These are phyloP conservation scores for Acrocephalus scirpaceus DNA, from an alignment of 2,797 vertebrate species.

Conservation along the genomic window DNA sequence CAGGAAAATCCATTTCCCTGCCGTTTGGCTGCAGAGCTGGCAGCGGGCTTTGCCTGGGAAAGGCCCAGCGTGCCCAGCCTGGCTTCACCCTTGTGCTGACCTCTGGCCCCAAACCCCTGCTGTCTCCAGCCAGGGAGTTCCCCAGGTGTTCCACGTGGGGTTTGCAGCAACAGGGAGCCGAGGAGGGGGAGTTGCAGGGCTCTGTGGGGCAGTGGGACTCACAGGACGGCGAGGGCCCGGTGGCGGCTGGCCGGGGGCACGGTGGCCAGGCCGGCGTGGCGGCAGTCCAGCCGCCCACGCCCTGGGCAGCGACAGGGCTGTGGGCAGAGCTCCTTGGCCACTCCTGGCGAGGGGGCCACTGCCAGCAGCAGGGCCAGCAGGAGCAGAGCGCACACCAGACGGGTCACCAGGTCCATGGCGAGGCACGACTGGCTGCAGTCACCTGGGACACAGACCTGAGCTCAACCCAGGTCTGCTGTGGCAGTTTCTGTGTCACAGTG, in stretches of 20 bases:
- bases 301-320: neutral
- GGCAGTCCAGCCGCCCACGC: neutral
- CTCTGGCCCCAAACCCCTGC: accelerated
- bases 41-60: neutral
- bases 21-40: neutral
- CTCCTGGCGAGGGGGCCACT: neutral
- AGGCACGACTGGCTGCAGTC: neutral
- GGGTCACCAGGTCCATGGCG: neutral
- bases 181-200: neutral
- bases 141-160: neutral
- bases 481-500: no score
- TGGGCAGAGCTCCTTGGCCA: neutral
- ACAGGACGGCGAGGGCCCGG: neutral
- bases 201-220: neutral
- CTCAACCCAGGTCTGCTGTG: no score
- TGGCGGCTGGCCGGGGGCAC: neutral
- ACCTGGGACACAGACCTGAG: neutral
- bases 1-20: neutral
- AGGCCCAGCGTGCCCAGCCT: neutral
- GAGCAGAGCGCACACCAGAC: neutral
- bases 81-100: neutral
- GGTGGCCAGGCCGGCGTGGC: neutral
- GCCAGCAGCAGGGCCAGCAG: neutral
- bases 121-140: neutral
- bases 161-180: neutral